Evolutionary conservation across 2,797 vertebrate species (phyloP).

Genomic region (Champsocephalus gunnari): DNA sequence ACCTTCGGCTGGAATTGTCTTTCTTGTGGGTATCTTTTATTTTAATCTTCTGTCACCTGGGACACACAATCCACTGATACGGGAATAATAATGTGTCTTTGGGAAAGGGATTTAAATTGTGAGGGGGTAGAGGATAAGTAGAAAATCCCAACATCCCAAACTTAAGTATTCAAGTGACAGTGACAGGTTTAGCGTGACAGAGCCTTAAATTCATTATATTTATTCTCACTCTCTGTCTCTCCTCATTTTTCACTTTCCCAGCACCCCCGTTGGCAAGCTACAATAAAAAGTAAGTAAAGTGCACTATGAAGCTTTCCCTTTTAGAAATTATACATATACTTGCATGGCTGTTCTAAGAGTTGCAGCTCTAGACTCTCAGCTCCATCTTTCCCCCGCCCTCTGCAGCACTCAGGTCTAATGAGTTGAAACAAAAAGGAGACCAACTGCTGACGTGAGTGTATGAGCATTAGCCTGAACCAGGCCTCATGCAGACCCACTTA

Average conservation of each 20-base stretch:
- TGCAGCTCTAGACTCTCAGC: slow-evolving; percentile 26
- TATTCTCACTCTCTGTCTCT: slow-evolving; percentile 66
- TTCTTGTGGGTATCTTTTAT: slow-evolving; percentile 53
- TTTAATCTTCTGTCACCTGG: slow-evolving; percentile 62
- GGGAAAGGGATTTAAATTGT: slow-evolving; percentile 55
- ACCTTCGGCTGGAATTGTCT: slow-evolving; percentile 34
- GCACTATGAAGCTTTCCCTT: slow-evolving; percentile 37
- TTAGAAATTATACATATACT: slow-evolving; percentile 28
- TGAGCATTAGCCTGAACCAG: slow-evolving; percentile 78
- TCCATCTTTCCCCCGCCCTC: neutral
- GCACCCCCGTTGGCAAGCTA: slow-evolving; percentile 23
- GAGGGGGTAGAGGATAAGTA: slow-evolving; percentile 28
- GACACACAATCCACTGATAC: slow-evolving; percentile 49
- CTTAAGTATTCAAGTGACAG: slow-evolving; percentile 57
- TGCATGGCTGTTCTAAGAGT: slow-evolving; percentile 25
- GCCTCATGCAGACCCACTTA: slow-evolving; percentile 78
- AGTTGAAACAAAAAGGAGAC: slow-evolving; percentile 65
- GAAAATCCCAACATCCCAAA: slow-evolving; percentile 42
- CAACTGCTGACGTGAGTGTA: slow-evolving; percentile 66
- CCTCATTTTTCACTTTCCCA: slow-evolving; percentile 55
- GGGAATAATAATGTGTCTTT: slow-evolving; percentile 52
- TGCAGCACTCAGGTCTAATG: slow-evolving; percentile 67
- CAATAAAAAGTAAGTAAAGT: slow-evolving; percentile 19
- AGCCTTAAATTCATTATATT: slow-evolving; percentile 65
- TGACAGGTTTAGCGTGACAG: slow-evolving; percentile 65